A percentile compares a stretch with the other conserved stretches of the same genome.
phyloP scores from a whole-genome alignment of 2,888 invertebrate species.

The Mimachlamys varia region DNA sequence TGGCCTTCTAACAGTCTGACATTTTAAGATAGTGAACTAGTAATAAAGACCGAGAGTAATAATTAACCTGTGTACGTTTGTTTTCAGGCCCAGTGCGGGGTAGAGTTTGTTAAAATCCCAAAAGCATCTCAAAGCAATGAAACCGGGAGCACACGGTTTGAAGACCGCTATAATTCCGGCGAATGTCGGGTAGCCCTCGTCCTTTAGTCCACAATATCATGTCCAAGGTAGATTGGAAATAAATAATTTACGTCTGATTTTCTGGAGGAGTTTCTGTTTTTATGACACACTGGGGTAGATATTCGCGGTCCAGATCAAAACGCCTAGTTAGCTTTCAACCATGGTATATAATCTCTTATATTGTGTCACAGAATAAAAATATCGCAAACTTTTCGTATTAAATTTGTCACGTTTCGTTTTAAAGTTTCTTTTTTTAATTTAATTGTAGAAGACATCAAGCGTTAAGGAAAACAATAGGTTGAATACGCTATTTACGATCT shows the following conservation, averaged over 20 bases:
- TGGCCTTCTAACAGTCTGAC: neutral
- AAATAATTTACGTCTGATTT: conserved; percentile 5
- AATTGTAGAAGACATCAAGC: neutral
- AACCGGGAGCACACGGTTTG: neutral
- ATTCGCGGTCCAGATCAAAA: neutral
- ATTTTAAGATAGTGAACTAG: neutral
- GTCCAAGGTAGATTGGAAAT: neutral
- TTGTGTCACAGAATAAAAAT: neutral
- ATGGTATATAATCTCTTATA: neutral
- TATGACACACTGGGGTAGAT: neutral
- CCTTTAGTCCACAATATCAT: neutral
- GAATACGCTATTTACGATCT: neutral
- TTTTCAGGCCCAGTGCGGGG: neutral
- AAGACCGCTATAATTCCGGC: neutral
- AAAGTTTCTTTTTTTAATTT: neutral
- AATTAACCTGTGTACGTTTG: neutral
- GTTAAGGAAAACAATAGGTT: no score
- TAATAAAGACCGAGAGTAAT: neutral
- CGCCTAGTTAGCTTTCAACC: neutral
- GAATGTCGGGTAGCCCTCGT: neutral
- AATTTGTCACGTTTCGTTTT: no score
- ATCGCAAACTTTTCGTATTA: neutral
- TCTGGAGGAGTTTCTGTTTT: neutral
- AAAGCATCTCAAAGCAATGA: neutral
- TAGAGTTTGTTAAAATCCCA: neutral